Conservation (phyloP, 2,797 vertebrate species). For the Malurus leucopterus region DNA sequence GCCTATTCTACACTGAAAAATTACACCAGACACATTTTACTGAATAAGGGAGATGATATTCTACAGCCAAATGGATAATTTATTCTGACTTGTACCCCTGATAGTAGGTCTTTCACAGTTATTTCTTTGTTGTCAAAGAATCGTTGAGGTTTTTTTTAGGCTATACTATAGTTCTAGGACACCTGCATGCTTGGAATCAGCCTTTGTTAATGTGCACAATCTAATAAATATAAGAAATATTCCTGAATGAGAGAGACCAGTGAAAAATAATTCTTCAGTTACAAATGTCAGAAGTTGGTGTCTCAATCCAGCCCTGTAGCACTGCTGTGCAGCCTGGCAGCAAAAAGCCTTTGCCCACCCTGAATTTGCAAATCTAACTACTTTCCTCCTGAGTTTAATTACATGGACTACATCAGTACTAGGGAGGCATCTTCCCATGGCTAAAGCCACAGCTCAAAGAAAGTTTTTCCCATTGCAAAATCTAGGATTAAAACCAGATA, state of each 20-base stretch:
- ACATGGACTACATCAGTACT: neutral
- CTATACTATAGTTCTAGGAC: neutral
- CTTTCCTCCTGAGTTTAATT: neutral
- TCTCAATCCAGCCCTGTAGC: neutral
- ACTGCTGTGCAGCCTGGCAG: neutral
- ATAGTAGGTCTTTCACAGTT: neutral
- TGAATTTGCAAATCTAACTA: neutral
- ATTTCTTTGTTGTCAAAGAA: neutral
- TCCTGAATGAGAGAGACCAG: neutral
- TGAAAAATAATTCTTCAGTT: neutral
- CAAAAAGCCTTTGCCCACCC: neutral
- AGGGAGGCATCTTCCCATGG: neutral
- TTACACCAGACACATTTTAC: neutral
- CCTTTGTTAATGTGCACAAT: neutral
- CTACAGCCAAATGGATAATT: neutral
- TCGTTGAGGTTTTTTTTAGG: neutral
- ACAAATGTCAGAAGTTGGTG: neutral
- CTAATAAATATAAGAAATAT: neutral
- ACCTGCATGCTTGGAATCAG: neutral
- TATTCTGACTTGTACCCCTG: neutral
- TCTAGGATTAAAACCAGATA: neutral
- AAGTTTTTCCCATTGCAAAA: neutral
- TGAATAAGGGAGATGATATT: neutral
- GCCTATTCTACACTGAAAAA: neutral
- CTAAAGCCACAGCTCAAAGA: neutral